These are phyloP conservation scores for Psittacara wagleri DNA, from an alignment of 2,113 vertebrate genomes.

Conservation along the genomic window DNA sequence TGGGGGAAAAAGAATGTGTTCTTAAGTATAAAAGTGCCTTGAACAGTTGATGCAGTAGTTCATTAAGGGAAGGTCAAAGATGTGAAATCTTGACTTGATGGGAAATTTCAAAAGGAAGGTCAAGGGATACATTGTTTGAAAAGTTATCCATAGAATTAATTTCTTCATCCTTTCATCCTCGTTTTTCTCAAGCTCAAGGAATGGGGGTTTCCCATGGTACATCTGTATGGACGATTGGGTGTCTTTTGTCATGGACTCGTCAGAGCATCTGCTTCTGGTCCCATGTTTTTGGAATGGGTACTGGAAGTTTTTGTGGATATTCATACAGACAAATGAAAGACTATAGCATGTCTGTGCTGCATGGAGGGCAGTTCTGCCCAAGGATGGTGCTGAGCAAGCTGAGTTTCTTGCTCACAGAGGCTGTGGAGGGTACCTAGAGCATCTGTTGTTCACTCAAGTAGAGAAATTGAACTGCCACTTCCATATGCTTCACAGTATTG, in stretches of 20 bases:
- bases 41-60: neutral
- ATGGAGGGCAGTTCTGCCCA: neutral
- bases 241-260: neutral
- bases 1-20: neutral
- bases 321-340: neutral
- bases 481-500: neutral
- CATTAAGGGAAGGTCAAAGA: slow-evolving; percentile 12
- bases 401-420: neutral
- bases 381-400: neutral
- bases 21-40: neutral
- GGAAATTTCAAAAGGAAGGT: neutral
- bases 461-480: slow-evolving; percentile 14
- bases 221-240: neutral
- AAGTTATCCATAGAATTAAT: neutral
- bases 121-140: neutral
- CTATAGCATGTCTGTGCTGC: neutral
- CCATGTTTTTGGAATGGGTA: neutral
- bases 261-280: neutral
- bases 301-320: neutral
- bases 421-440: neutral
- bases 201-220: neutral
- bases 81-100: neutral
- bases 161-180: neutral
- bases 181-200: neutral
- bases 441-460: slow-evolving; percentile 18